phyloP scores from a whole-genome alignment of 2,888 invertebrate genomes.

The Hirtodrosophila duncani region DNA sequence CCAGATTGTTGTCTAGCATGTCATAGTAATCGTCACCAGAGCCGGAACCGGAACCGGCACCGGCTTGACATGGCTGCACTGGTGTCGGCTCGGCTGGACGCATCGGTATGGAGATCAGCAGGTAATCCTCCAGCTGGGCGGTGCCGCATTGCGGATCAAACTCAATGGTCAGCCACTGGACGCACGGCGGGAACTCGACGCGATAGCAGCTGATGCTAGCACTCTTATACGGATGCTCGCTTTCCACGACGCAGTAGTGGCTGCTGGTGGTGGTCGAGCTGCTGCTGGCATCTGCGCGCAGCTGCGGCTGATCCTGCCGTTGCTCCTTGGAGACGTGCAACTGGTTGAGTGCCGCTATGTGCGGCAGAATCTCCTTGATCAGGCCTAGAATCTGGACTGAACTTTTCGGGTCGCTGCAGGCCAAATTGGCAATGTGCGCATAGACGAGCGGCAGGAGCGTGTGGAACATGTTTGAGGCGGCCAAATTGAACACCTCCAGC shows the following conservation, averaged over 20 bases:
- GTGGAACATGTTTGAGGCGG: slow-evolving; percentile 81
- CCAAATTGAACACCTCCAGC: slow-evolving; percentile 77
- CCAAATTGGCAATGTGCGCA: slow-evolving; percentile 89
- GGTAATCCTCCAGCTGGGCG: slow-evolving; percentile 93
- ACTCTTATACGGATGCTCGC: slow-evolving; percentile 97
- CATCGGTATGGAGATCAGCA: slow-evolving; percentile 85
- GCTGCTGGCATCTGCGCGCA: slow-evolving; percentile 9
- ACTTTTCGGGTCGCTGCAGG: slow-evolving; percentile 89
- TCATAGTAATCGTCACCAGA: slow-evolving; percentile 73
- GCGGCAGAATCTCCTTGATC: slow-evolving; percentile 92
- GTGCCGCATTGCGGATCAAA: slow-evolving; percentile 96
- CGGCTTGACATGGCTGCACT: slow-evolving; percentile 37
- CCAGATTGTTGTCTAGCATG: slow-evolving; percentile 74
- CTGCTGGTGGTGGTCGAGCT: slow-evolving; percentile 85
- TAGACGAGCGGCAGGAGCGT: slow-evolving; percentile 90
- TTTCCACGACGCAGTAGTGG: slow-evolving; percentile 95
- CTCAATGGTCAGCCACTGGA: slow-evolving; percentile 95
- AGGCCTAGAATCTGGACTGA: slow-evolving; percentile 90
- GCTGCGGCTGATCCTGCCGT: slow-evolving; percentile 31
- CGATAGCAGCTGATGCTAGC: slow-evolving; percentile 90
- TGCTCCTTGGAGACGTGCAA: slow-evolving; percentile 77
- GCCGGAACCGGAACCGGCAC: slow-evolving; percentile 1
- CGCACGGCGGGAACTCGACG: slow-evolving; percentile 91
- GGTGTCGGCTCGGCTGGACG: slow-evolving; percentile 44
- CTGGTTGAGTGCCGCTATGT: slow-evolving; percentile 91